A percentile compares a stretch with the other conserved stretches of the same genome.
Conservation (phyloP, 1,140 invertebrate genomes). For the Phymastichus coffea region DNA sequence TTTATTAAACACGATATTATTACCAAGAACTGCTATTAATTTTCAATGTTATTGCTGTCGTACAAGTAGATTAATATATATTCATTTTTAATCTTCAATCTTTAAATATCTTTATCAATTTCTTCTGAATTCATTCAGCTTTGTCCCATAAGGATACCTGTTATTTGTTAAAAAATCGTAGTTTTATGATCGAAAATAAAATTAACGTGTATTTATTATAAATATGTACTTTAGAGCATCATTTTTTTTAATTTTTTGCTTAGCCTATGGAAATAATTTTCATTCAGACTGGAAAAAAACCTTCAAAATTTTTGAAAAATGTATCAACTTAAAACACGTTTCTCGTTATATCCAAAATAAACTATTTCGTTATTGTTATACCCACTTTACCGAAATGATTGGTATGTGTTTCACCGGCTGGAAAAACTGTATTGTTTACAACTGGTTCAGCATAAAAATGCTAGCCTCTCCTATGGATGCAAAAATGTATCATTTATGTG, state of each 20-base stretch:
- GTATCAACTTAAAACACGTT: conserved; percentile 19
- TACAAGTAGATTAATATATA: too few relatives aligned
- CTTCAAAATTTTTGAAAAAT: too few relatives aligned
- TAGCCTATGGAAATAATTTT: not conserved
- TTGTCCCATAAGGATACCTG: conserved; percentile 23
- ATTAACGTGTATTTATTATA: too few relatives aligned
- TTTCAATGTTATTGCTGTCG: too few relatives aligned
- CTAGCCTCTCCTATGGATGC: conserved; percentile 68
- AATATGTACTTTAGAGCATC: too few relatives aligned
- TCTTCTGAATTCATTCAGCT: not conserved
- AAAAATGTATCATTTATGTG: conserved; percentile 58
- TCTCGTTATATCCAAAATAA: conserved; percentile 23
- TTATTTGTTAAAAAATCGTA: conserved; percentile 31
- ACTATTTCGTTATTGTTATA: conserved; percentile 6
- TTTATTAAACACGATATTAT: too few relatives aligned
- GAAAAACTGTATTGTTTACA: conserved; percentile 15
- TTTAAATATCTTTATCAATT: too few relatives aligned
- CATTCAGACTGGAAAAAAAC: too few relatives aligned
- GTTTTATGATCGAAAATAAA: conserved; percentile 23
- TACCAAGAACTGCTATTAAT: too few relatives aligned
- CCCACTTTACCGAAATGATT: not conserved
- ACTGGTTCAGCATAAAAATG: conserved; percentile 63
- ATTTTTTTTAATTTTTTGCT: too few relatives aligned
- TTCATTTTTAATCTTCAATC: too few relatives aligned
- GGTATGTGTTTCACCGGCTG: not conserved